Conservation (phyloP, 2,113 vertebrate genomes). For the Syngnathus scovelli region DNA sequence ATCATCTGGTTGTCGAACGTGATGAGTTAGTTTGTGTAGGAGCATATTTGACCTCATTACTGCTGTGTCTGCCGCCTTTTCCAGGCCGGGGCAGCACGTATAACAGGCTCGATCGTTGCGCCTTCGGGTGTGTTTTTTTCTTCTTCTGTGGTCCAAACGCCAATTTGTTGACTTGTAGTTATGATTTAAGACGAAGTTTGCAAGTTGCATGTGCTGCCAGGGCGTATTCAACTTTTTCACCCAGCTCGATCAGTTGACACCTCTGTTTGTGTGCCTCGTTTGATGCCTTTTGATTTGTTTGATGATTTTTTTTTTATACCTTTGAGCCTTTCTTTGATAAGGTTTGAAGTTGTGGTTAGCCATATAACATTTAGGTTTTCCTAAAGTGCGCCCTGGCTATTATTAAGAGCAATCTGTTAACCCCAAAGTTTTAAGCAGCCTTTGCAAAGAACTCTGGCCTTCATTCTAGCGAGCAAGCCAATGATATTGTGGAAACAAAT, state of each 20-base stretch:
- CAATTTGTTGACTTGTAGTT: neutral
- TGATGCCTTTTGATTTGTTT: neutral
- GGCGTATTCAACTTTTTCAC: neutral
- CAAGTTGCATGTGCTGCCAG: no score
- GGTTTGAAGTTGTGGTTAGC: neutral
- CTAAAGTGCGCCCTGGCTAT: no score
- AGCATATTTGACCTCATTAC: neutral
- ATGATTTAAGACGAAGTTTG: neutral
- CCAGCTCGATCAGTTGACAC: neutral
- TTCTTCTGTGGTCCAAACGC: neutral
- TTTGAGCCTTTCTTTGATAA: no score
- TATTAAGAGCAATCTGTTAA: no score
- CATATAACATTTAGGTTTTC: neutral
- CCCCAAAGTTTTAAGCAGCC: no score
- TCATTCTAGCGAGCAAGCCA: no score
- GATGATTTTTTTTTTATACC: neutral
- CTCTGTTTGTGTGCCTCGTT: neutral
- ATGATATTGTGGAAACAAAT: no score
- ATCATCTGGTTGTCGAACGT: no score
- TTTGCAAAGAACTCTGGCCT: no score
- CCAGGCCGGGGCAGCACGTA: neutral
- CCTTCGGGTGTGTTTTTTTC: neutral
- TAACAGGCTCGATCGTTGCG: neutral
- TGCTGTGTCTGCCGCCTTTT: constrained; percentile 48
- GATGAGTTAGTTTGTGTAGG: neutral